phyloP scores from a whole-genome alignment of 2,113 vertebrate genomes.

The Myrmophylax atrothorax region DNA sequence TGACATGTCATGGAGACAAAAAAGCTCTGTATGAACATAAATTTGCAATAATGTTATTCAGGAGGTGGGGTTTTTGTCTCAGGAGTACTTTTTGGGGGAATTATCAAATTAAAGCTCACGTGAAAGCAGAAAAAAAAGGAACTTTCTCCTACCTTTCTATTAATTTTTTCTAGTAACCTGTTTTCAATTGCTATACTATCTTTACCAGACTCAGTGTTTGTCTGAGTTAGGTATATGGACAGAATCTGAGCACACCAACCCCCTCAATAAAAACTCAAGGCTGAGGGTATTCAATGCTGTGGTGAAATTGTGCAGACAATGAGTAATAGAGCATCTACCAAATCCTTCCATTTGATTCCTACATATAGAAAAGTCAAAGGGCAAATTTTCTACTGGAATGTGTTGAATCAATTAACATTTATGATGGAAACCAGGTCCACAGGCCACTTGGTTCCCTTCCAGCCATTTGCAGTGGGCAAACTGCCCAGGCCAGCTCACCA shows the following conservation, averaged over 20 bases:
- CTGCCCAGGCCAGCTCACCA: neutral
- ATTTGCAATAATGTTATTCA: neutral
- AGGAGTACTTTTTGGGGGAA: neutral
- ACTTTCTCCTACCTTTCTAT: neutral
- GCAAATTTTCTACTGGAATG: neutral
- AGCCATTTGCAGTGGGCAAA: neutral
- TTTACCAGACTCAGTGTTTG: neutral
- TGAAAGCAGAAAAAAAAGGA: neutral
- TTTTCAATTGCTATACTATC: neutral
- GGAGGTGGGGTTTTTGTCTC: neutral
- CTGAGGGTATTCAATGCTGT: neutral
- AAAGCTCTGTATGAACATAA: neutral
- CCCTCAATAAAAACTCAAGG: neutral
- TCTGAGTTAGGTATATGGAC: neutral
- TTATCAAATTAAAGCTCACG: neutral
- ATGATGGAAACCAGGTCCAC: neutral
- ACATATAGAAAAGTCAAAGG: neutral
- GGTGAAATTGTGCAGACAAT: neutral
- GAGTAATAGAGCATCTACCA: neutral
- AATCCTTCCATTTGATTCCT: neutral
- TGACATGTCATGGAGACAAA: neutral
- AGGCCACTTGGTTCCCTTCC: neutral
- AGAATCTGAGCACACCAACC: neutral
- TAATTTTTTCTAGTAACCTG: neutral
- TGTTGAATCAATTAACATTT: neutral